A percentile compares a stretch with the other conserved stretches of the same genome.
phyloP scores from a whole-genome alignment of 2,797 vertebrate genomes.

The Anguilla pacifica region DNA sequence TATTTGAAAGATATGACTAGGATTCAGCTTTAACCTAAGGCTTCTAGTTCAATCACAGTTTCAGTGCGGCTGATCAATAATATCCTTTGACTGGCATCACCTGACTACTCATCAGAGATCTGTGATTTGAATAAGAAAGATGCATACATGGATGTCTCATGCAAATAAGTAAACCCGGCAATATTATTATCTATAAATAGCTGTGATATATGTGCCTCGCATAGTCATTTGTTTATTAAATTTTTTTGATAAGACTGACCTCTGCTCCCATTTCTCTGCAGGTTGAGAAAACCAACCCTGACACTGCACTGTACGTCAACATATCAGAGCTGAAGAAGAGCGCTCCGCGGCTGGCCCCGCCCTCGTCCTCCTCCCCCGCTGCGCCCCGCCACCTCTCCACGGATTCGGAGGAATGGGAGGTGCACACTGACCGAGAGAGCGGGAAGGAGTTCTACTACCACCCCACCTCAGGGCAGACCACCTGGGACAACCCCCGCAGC shows the following conservation, averaged over 20 bases:
- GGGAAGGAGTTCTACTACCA: constrained; percentile 82
- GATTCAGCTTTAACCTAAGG: background rate
- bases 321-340: constrained; percentile 69
- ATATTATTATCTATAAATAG: background rate
- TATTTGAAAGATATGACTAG: background rate
- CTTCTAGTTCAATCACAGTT: no score
- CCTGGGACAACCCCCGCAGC: constrained; percentile 78
- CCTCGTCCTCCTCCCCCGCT: background rate
- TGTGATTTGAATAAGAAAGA: background rate
- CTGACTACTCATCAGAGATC: background rate
- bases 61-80: background rate
- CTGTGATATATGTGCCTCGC: background rate
- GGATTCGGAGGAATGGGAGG: constrained; percentile 73
- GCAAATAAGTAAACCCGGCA: background rate
- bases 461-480: constrained; percentile 73
- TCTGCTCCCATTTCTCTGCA: constrained; percentile 35
- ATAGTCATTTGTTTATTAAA: background rate
- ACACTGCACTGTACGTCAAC: constrained; percentile 77
- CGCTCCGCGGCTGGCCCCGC: background rate
- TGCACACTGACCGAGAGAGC: constrained; percentile 74
- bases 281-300: constrained; percentile 45
- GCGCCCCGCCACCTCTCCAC: background rate
- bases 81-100: background rate
- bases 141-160: background rate
- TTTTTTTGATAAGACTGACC: background rate